Evolutionary conservation across 2,888 invertebrate species (phyloP).

Genomic region (Ferrisia virgata): DNA sequence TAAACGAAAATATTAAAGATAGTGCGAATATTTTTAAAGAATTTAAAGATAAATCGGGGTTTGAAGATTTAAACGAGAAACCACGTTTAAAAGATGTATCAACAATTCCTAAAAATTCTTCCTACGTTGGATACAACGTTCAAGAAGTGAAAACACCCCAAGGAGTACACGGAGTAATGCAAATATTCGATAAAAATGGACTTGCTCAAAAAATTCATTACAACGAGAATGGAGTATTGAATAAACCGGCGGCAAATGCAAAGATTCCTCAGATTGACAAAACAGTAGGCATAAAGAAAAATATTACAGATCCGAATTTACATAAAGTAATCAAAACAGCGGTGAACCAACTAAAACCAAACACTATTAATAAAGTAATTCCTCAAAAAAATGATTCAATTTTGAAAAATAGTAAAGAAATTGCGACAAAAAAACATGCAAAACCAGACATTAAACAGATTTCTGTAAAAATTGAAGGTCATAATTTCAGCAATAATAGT

Average conservation of each 20-base stretch:
- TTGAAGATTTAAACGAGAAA: background rate
- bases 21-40: background rate
- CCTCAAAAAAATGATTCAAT: background rate
- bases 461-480: background rate
- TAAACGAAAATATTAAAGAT: background rate
- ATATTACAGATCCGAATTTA: background rate
- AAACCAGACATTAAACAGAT: background rate
- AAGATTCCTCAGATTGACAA: background rate
- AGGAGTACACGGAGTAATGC: conserved; percentile 31
- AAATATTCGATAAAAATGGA: conserved; percentile 34
- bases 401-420: background rate
- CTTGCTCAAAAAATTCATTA: background rate
- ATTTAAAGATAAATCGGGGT: background rate
- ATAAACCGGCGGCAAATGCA: background rate
- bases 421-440: background rate
- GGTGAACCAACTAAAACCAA: background rate
- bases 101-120: background rate
- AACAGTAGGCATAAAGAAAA: background rate
- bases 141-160: conserved; percentile 36
- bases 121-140: conserved; percentile 31
- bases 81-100: background rate
- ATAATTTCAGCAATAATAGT: background rate
- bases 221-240: conserved; percentile 24
- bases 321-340: background rate
- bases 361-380: background rate